Percentiles rank a stretch among this genome's conserved stretches.
Conservation (phyloP, 2,888 invertebrate species). For the Megastigmus dorsalis region DNA sequence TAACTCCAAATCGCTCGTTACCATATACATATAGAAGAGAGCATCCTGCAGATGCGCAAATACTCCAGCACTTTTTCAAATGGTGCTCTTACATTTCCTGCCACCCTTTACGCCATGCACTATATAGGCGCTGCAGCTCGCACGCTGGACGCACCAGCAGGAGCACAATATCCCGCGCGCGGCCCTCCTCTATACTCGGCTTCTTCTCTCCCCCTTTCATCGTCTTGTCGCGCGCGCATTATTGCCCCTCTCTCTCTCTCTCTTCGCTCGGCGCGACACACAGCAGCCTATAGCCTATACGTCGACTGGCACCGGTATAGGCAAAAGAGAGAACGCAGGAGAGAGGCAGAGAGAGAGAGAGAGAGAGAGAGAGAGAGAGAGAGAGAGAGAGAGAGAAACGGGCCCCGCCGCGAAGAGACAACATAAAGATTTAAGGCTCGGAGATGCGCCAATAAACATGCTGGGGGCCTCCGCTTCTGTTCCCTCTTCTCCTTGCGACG, state of each 20-base stretch:
- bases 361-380: conserved; percentile 6
- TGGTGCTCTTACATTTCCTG: no score
- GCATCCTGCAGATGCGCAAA: no score
- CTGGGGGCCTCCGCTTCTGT: conserved; percentile 69
- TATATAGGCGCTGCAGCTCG: no score
- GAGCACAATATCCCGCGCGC: no score
- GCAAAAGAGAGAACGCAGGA: background rate
- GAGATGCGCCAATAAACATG: conserved; percentile 75
- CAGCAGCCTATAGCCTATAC: no score
- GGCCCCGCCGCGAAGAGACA: conserved; percentile 72
- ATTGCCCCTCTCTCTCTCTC: conserved; percentile 14
- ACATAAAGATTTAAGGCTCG: conserved; percentile 74
- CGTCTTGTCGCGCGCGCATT: conserved; percentile 21
- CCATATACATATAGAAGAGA: no score
- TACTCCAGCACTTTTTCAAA: no score
- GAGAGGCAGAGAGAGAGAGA: conserved; percentile 17
- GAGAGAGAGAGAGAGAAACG: conserved; percentile 51
- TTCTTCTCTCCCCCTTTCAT: background rate
- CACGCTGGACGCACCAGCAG: no score
- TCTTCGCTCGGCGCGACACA: background rate
- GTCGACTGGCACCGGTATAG: no score
- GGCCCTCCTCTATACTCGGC: no score
- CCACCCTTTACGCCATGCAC: no score
- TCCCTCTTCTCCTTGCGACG: conserved; percentile 58
- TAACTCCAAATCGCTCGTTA: no score